phyloP scores from a whole-genome alignment of 2,888 invertebrate species.

The Atherix ibis region DNA sequence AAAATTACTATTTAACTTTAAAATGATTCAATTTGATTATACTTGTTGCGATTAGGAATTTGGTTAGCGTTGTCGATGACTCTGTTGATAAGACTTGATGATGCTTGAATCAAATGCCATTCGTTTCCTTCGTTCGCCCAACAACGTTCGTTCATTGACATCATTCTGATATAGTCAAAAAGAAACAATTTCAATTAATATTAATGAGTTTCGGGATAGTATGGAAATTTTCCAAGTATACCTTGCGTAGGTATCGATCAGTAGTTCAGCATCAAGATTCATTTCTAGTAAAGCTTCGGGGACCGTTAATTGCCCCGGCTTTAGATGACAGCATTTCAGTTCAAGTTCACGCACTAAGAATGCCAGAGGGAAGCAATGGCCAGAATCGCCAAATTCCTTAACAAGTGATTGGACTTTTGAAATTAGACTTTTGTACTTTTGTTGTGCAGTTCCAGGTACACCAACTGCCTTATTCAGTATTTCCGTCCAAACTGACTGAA shows the following conservation, averaged over 20 bases:
- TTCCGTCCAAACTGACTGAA: conserved; percentile 84
- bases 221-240: too few species aligned
- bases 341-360: conserved; percentile 68
- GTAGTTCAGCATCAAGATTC: conserved; percentile 58
- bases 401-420: conserved; percentile 63
- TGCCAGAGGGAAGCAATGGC: conserved; percentile 79
- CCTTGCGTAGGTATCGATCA: conserved; percentile 66
- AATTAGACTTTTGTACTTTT: conserved; percentile 49
- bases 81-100: conserved; percentile 52
- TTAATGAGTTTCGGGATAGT: neutral
- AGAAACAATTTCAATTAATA: conserved; percentile 36
- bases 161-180: conserved; percentile 39
- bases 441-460: conserved; percentile 33
- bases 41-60: conserved; percentile 35
- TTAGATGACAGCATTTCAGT: conserved; percentile 56
- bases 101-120: conserved; percentile 65
- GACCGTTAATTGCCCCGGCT: conserved; percentile 56
- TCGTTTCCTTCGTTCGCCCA: conserved; percentile 78
- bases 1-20: conserved; percentile 3
- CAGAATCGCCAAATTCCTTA: conserved; percentile 61
- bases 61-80: conserved; percentile 47
- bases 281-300: conserved; percentile 60
- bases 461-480: conserved; percentile 38
- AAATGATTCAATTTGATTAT: conserved; percentile 10
- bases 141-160: conserved; percentile 65